Base-by-base conservation (phyloP, 1,140 invertebrate species). In the Drosophila orosa region DNA sequence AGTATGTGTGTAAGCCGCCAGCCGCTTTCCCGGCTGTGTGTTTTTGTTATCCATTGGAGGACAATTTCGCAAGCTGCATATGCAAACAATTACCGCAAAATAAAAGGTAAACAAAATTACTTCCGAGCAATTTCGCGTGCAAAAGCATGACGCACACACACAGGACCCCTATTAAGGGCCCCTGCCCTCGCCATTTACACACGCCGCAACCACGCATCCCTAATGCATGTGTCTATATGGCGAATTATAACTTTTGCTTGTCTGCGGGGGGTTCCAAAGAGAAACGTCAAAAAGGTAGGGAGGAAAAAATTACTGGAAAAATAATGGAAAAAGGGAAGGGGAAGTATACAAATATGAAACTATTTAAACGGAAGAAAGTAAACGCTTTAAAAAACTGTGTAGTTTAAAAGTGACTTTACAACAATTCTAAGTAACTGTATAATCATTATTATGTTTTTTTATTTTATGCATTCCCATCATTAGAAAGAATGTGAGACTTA, bases 81-180 rank as follows among this genome's bases (percentile, higher is more conserved):
- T 87, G 76, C 84, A 87, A 87, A 81, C 83, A 87, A 87, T 87
- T 87, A 83, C 76, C 83, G 67, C 83, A 80, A 80, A 87, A 89
- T 87, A 87, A 87, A 82, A 87, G 83, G 83, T 79, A 87, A 87
- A 87, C 83, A 87, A 87, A 87, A 86, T 86, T 87, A 86, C 75
- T 86, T 86, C 84, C 83, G 79, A 87, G 73, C 76, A 76, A 87
- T 87, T 86, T 86, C 83, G 56, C 83, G 62, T 66, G 76, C 62
- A 72, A 79, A 86, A 87, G 78, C 83, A 87, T 59, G 39, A 67
- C 35, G 42, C 50, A n/a, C 45, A 74, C 42, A 42, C 37, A 33
- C 47, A 48, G 58, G 35, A 60, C 42, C 31, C 29, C 31, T 45
- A 19, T 45, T 42, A 9, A 52, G 31, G 15, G 13, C 31, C 52